A percentile compares a stretch with the other conserved stretches of the same genome.
These are phyloP conservation scores for Pangasius djambal DNA, from an alignment of 2,797 vertebrate species.

Conservation along the genomic window DNA sequence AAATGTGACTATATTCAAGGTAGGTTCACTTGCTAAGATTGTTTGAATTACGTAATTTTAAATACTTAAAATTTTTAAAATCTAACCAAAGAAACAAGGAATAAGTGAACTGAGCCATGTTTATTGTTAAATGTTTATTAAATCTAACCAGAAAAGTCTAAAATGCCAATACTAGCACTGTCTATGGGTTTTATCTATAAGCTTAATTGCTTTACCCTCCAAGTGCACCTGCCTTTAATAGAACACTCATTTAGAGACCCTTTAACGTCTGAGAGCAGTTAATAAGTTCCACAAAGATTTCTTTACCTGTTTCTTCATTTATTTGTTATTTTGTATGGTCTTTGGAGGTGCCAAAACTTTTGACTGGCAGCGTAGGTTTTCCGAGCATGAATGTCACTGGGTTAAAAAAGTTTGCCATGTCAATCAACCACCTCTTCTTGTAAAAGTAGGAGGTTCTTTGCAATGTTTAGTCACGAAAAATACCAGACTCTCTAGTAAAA, in stretches of 20 bases:
- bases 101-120: not conserved
- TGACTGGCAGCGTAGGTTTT: not conserved
- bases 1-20: not conserved
- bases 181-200: not conserved
- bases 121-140: not conserved
- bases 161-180: not conserved
- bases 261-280: not conserved
- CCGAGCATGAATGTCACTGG: no score
- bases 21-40: not conserved
- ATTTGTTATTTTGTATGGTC: not conserved
- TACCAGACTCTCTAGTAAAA: not conserved
- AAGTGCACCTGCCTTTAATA: not conserved
- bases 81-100: not conserved
- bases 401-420: not conserved
- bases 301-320: not conserved
- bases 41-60: not conserved
- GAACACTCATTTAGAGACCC: not conserved
- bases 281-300: not conserved
- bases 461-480: not conserved
- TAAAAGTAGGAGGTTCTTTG: not conserved
- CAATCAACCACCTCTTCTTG: not conserved
- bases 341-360: not conserved
- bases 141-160: not conserved
- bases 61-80: not conserved
- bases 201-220: constrained; percentile 1